Evolutionary conservation across 2,113 vertebrate genomes (phyloP).

Genomic region (Carlito syrichta): DNA sequence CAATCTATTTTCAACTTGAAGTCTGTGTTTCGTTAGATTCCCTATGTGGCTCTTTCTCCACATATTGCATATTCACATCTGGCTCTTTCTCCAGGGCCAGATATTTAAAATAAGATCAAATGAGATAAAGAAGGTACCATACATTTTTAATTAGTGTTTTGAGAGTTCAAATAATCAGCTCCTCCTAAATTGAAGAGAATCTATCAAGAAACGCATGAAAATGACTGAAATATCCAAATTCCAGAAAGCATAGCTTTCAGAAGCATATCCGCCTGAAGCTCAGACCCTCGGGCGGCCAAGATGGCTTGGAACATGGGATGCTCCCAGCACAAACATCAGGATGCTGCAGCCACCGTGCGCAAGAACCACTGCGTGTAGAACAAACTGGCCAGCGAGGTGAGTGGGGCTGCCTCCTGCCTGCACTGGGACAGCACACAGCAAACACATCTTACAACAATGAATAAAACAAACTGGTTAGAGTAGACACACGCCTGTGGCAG

Average conservation of each 20-base stretch:
- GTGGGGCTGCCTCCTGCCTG: not conserved
- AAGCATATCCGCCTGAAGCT: not conserved
- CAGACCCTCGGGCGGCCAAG: not conserved
- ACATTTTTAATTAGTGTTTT: conserved; percentile 8
- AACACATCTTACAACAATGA: not conserved
- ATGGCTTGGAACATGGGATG: not conserved
- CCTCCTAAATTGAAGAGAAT: not conserved
- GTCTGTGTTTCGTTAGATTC: not conserved
- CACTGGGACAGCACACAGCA: not conserved
- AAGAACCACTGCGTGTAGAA: not conserved
- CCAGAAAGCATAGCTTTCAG: conserved; percentile 49
- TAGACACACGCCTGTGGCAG: not conserved
- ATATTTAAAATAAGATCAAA: conserved; percentile 16
- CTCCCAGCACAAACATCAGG: not conserved
- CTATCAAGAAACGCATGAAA: not conserved
- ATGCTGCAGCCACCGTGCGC: not conserved
- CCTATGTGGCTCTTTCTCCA: not conserved
- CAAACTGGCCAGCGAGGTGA: not conserved
- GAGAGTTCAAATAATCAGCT: not conserved
- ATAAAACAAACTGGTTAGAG: not conserved
- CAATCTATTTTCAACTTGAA: not conserved
- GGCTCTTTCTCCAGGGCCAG: not conserved
- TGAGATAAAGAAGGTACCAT: not conserved
- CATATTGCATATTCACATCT: not conserved
- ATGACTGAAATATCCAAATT: not conserved